Evolutionary conservation across 1,140 invertebrate genomes (phyloP).

Genomic region (Drosophila subobscura): DNA sequence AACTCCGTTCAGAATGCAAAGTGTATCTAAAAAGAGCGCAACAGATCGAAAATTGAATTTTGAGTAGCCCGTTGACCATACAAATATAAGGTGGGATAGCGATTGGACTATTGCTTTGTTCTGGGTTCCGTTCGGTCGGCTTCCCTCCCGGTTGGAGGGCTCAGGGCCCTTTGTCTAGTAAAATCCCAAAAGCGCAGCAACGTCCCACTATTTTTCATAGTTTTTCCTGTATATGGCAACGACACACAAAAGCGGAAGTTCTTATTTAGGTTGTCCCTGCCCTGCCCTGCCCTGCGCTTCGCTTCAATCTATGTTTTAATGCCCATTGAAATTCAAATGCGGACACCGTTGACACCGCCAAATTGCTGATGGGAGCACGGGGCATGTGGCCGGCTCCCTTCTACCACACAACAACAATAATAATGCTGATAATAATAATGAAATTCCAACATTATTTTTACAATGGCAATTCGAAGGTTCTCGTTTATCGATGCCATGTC

Average conservation of each 20-base stretch:
- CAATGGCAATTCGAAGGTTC: constrained; percentile 52
- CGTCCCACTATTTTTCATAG: neutral
- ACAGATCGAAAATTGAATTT: constrained; percentile 49
- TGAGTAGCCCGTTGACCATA: constrained; percentile 61
- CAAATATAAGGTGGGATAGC: neutral
- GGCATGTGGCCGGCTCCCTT: constrained; percentile 7
- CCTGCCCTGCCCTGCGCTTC: constrained; percentile 22
- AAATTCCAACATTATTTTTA: constrained; percentile 53
- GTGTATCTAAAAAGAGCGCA: constrained; percentile 49
- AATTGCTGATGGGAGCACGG: constrained; percentile 33
- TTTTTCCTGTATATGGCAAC: constrained; percentile 36
- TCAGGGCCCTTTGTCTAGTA: constrained; percentile 43
- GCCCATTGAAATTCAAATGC: constrained; percentile 74
- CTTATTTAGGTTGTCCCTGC: constrained; percentile 57
- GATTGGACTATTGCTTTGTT: constrained; percentile 32
- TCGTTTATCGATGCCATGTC: neutral
- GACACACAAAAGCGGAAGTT: constrained; percentile 64
- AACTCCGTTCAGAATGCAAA: constrained; percentile 61
- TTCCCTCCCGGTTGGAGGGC: neutral
- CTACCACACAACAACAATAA: constrained; percentile 13
- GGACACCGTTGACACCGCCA: constrained; percentile 44
- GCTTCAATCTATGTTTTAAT: constrained; percentile 46
- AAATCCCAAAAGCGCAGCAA: constrained; percentile 45
- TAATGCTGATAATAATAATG: constrained; percentile 23
- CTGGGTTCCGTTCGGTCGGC: neutral